A percentile compares a stretch with the other conserved stretches of the same genome.
These are phyloP conservation scores for Nannoperca obscura DNA, from an alignment of 2,797 vertebrate species.

Conservation along the genomic window DNA sequence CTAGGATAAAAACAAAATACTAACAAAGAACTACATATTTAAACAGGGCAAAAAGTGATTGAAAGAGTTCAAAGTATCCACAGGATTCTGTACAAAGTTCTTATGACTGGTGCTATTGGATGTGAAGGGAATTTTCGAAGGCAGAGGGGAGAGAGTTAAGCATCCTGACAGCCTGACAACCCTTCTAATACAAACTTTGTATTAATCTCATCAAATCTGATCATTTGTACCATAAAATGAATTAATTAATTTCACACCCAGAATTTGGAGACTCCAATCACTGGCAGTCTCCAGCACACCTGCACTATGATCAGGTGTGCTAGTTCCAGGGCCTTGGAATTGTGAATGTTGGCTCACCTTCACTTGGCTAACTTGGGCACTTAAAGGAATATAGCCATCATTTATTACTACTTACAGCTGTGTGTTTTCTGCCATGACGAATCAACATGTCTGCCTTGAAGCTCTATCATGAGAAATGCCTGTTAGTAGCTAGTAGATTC, in stretches of 20 bases:
- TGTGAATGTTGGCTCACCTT: not conserved
- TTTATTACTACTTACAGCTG: not conserved
- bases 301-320: not conserved
- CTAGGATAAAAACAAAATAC: too few relatives aligned
- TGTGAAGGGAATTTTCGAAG: too few relatives aligned
- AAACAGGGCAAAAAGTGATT: too few relatives aligned
- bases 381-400: not conserved
- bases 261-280: not conserved
- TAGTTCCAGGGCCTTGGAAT: not conserved
- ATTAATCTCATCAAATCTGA: too few relatives aligned
- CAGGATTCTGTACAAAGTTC: too few relatives aligned
- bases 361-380: not conserved
- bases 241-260: not conserved
- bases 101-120: too few relatives aligned
- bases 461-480: not conserved
- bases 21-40: too few relatives aligned
- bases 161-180: too few relatives aligned
- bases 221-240: not conserved
- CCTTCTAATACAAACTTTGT: not conserved
- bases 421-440: not conserved
- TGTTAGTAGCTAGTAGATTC: not conserved
- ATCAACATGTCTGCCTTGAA: not conserved
- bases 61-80: too few relatives aligned
- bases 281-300: not conserved
- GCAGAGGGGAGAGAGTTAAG: too few relatives aligned